Evolutionary conservation across 2,113 vertebrate genomes (phyloP).

Genomic region (Ctenomys sociabilis): DNA sequence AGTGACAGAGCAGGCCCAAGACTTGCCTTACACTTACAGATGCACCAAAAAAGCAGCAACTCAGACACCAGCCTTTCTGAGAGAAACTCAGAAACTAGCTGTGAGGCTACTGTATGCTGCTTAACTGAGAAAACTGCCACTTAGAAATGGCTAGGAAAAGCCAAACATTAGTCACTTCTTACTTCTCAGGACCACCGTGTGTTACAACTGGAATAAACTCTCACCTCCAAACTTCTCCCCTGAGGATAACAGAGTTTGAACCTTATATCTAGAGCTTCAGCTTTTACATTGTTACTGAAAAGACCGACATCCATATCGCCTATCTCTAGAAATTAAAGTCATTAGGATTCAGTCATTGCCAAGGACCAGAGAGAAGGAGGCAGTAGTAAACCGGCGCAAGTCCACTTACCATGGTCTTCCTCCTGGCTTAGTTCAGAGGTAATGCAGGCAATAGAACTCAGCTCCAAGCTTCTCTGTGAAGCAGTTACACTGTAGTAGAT

Average conservation of each 20-base stretch:
- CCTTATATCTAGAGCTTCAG: neutral
- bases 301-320: neutral
- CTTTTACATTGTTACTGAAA: neutral
- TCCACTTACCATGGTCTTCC: fast-evolving
- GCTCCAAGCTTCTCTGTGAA: neutral
- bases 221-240: neutral
- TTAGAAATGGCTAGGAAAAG: neutral
- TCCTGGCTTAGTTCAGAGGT: neutral
- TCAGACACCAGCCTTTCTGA: neutral
- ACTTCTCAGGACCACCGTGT: neutral
- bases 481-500: neutral
- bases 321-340: neutral
- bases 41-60: neutral
- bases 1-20: neutral
- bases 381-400: neutral
- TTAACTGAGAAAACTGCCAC: neutral
- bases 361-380: neutral
- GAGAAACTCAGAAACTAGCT: neutral
- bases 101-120: neutral
- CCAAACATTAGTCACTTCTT: no score
- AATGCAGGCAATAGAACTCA: neutral
- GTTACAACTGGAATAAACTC: neutral
- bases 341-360: neutral
- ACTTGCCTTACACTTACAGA: neutral
- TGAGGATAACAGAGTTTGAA: neutral